Percentiles rank a stretch among this genome's conserved stretches.
Conservation (phyloP, 1,140 invertebrate species). For the Diuraphis noxia region DNA sequence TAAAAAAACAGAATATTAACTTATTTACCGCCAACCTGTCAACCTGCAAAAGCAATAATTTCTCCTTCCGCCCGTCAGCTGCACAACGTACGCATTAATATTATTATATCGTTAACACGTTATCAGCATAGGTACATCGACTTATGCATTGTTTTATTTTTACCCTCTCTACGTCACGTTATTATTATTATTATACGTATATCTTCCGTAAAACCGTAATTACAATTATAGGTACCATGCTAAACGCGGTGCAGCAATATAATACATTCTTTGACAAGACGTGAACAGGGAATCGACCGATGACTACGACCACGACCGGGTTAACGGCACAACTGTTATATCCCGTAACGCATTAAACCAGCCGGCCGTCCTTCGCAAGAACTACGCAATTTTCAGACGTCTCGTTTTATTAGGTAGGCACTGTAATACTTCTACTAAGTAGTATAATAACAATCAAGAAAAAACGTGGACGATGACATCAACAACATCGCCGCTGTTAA, state of each 20-base stretch:
- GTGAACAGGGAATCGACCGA: background rate
- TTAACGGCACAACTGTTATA: slow-evolving; percentile 45
- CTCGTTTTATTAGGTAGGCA: background rate
- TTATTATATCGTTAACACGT: slow-evolving; percentile 11
- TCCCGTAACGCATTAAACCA: background rate
- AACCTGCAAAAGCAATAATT: slow-evolving; percentile 29
- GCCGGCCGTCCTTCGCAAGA: slow-evolving; percentile 16
- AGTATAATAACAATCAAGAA: background rate
- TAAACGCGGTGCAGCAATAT: background rate
- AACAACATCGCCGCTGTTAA: background rate
- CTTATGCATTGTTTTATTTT: background rate
- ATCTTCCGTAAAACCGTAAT: slow-evolving; percentile 25
- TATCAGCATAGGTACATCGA: slow-evolving; percentile 25
- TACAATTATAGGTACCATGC: background rate
- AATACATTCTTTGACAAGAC: background rate
- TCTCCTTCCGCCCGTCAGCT: slow-evolving; percentile 32
- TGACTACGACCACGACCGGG: background rate
- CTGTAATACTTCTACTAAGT: background rate
- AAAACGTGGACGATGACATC: background rate
- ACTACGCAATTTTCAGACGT: slow-evolving; percentile 6
- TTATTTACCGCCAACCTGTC: slow-evolving; percentile 29
- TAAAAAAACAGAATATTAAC: background rate
- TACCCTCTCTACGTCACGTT: background rate
- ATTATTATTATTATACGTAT: background rate
- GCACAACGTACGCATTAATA: slow-evolving; percentile 17